A percentile compares a stretch with the other conserved stretches of the same genome.
These are phyloP conservation scores for Gymnopithys bicolor DNA, from an alignment of 2,797 vertebrate genomes.

Conservation along the genomic window DNA sequence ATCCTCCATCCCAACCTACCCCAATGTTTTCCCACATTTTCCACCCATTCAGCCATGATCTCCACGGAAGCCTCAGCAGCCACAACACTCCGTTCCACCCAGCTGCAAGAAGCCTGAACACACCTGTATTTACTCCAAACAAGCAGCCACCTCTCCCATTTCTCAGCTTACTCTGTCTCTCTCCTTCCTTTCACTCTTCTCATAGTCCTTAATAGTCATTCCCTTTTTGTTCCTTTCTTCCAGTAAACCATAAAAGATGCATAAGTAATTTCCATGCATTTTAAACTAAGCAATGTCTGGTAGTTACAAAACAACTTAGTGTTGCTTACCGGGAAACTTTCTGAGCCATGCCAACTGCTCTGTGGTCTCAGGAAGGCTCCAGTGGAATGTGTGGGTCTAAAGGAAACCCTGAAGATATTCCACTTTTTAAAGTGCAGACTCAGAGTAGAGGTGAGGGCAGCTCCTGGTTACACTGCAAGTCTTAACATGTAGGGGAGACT, in stretches of 20 bases:
- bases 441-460: neutral
- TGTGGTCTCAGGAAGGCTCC: neutral
- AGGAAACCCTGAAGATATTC: neutral
- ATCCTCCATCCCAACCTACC: neutral
- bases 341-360: accelerated
- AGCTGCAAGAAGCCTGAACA: neutral
- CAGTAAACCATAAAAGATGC: neutral
- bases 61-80: neutral
- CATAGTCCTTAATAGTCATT: neutral
- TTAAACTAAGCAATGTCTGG: neutral
- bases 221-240: neutral
- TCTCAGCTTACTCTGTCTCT: neutral
- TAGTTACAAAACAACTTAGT: neutral
- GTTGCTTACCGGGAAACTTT: neutral
- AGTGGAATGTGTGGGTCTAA: neutral
- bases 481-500: neutral
- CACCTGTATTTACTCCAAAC: neutral
- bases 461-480: neutral
- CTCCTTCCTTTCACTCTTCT: neutral
- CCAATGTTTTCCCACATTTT: neutral
- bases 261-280: neutral
- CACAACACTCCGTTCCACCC: neutral
- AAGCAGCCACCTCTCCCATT: neutral
- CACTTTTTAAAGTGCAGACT: neutral
- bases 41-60: neutral